A percentile compares a stretch with the other conserved stretches of the same genome.
Conservation (phyloP, 2,797 vertebrate species). For the Serranus cabrilla region DNA sequence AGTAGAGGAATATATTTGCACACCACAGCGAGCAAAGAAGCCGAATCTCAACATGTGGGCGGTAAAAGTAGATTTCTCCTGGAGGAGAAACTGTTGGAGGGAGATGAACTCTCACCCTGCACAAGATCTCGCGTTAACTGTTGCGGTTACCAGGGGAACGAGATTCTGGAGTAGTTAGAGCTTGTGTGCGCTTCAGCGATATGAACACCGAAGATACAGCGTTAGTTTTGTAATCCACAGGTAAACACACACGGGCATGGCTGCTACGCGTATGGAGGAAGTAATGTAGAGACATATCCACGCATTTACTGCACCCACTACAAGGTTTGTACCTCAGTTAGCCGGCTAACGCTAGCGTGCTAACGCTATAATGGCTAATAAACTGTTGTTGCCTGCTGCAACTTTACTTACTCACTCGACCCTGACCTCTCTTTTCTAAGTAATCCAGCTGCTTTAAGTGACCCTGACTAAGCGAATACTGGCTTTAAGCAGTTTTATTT, state of each 20-base stretch:
- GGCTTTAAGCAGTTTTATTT: background rate
- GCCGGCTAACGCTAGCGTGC: constrained; percentile 52
- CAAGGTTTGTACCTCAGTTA: constrained; percentile 51
- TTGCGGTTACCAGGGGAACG: constrained; percentile 83
- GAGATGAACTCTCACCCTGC: constrained; percentile 6
- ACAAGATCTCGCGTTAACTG: constrained; percentile 79
- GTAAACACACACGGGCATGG: background rate
- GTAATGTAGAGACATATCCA: constrained; percentile 7
- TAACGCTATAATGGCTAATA: constrained; percentile 54
- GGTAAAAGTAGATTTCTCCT: too few species aligned
- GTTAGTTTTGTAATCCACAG: background rate
- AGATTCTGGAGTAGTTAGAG: constrained; percentile 72
- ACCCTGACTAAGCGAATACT: background rate
- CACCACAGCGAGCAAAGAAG: background rate
- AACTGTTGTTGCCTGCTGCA: constrained; percentile 22
- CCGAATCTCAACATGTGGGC: background rate
- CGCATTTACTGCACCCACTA: background rate
- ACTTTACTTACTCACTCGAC: background rate
- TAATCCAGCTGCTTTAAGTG: background rate
- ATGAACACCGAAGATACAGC: constrained; percentile 28
- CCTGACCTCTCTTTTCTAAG: fast-evolving
- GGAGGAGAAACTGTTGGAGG: too few species aligned
- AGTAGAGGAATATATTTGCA: background rate
- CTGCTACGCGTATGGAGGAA: background rate
- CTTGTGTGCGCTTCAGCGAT: constrained; percentile 25